Conservation (phyloP, 2,888 invertebrate genomes). For the Orthosia cruda region DNA sequence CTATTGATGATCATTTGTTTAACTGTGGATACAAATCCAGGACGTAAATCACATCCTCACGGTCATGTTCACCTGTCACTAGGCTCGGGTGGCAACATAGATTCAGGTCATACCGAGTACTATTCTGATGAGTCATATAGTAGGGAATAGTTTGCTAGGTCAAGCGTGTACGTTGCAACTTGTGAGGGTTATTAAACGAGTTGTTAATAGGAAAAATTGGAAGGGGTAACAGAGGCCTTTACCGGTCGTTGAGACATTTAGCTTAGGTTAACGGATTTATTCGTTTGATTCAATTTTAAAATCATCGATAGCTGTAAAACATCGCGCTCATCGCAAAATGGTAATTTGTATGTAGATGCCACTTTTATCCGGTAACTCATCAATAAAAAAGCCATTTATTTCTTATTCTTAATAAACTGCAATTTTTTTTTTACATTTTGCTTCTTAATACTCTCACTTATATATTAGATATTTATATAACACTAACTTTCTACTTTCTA, state of each 20-base stretch:
- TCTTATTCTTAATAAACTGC: no score
- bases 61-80: not conserved
- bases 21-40: not conserved
- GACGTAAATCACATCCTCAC: not conserved
- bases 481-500: no score
- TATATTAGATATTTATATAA: no score
- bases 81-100: not conserved
- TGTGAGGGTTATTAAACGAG: not conserved
- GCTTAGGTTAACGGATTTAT: not conserved
- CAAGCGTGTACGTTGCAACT: slow-evolving; percentile 21
- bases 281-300: not conserved
- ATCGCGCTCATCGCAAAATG: slow-evolving; percentile 5
- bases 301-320: not conserved
- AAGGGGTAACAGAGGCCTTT: not conserved
- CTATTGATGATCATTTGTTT: no score
- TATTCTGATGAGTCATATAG: slow-evolving; percentile 31
- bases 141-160: slow-evolving; percentile 13
- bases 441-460: no score
- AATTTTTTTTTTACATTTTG: no score
- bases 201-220: not conserved
- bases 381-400: not conserved
- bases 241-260: not conserved
- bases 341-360: slow-evolving; percentile 13
- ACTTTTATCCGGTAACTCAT: slow-evolving; percentile 45
- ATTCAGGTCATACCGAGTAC: slow-evolving; percentile 8